Conservation (phyloP, 1,140 invertebrate genomes). For the Drosophila bocqueti region DNA sequence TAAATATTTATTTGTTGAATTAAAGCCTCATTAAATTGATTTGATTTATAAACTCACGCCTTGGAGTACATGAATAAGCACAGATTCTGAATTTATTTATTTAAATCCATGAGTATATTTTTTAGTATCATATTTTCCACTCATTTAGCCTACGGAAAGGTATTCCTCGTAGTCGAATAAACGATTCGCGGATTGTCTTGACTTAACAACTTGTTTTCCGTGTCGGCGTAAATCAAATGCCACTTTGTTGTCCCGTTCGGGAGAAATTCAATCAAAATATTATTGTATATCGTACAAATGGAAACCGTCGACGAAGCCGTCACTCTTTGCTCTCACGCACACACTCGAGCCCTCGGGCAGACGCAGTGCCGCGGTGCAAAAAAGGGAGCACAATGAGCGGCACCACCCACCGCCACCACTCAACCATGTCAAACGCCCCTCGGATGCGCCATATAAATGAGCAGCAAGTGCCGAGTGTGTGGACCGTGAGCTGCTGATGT, state of each 20-base stretch:
- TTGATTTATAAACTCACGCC: background rate
- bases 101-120: background rate
- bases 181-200: constrained; percentile 34
- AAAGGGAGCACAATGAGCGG: constrained; percentile 13
- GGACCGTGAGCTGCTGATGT: constrained; percentile 46
- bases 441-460: constrained; percentile 47
- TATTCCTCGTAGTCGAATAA: constrained; percentile 17
- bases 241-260: constrained; percentile 56
- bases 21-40: background rate
- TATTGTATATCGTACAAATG: constrained; percentile 76
- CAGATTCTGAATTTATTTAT: background rate
- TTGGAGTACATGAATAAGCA: background rate
- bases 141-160: background rate
- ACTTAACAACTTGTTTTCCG: constrained; percentile 73
- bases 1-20: background rate
- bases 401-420: constrained; percentile 2
- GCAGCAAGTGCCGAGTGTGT: constrained; percentile 34
- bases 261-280: constrained; percentile 79
- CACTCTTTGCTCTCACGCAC: constrained; percentile 57
- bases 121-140: background rate
- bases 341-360: background rate
- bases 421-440: constrained; percentile 12
- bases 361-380: constrained; percentile 13
- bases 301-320: constrained; percentile 65
- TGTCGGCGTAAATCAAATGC: constrained; percentile 70